These are phyloP conservation scores for Oithona nana DNA, from an alignment of 2,888 invertebrate genomes.

Conservation along the genomic window DNA sequence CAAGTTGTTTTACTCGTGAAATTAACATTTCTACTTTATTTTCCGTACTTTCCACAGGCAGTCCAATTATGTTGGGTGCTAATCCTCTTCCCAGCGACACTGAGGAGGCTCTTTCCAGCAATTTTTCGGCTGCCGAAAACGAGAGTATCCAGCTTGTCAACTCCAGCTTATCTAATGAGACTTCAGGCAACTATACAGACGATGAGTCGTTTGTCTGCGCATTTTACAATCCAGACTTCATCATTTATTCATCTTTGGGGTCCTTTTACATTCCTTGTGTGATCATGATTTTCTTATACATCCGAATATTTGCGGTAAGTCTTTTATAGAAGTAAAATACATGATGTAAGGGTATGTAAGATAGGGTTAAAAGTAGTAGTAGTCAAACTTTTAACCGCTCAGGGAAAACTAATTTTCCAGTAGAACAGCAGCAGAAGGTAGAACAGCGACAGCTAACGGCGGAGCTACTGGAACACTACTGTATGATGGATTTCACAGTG, in stretches of 20 bases:
- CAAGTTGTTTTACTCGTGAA: background rate
- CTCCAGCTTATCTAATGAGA: background rate
- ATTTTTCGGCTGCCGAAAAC: constrained; percentile 7
- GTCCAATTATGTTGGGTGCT: constrained; percentile 79
- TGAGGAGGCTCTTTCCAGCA: constrained; percentile 46
- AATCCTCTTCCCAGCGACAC: constrained; percentile 85
- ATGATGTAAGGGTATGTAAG: background rate
- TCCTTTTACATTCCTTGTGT: constrained; percentile 98
- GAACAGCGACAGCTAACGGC: too few species aligned
- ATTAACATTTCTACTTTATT: background rate
- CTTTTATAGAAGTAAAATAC: background rate
- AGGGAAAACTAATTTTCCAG: background rate
- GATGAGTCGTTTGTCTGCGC: constrained; percentile 43
- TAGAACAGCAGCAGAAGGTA: too few species aligned
- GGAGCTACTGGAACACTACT: too few species aligned
- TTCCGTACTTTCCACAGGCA: background rate
- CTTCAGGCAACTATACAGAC: background rate
- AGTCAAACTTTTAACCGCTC: too few species aligned
- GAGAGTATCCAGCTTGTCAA: constrained; percentile 11
- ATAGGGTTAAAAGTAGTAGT: background rate
- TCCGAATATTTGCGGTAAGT: constrained; percentile 84
- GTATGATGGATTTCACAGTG: too few species aligned
- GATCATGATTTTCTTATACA: constrained; percentile 94
- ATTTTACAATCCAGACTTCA: constrained; percentile 94
- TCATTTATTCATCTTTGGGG: constrained; percentile 89